These are phyloP conservation scores for Amphipoea lucens DNA, from an alignment of 2,888 invertebrate species.

Conservation along the genomic window DNA sequence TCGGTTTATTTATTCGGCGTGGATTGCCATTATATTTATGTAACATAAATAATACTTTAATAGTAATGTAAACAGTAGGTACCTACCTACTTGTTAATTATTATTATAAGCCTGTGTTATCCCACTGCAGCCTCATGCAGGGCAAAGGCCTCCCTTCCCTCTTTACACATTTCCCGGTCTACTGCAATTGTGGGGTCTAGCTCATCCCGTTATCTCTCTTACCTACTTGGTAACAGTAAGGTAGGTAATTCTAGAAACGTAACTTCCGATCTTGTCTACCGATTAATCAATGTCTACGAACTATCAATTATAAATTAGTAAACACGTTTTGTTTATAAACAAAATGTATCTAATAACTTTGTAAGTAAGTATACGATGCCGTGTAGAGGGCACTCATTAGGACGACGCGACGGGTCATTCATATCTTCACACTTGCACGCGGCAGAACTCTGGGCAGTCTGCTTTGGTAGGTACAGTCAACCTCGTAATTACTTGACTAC, in stretches of 20 bases:
- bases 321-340: conserved; percentile 25
- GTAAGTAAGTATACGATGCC: neutral
- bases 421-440: conserved; percentile 19
- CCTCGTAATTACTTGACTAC: neutral
- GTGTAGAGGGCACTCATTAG: neutral
- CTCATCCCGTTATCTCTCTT: neutral
- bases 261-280: conserved; percentile 7
- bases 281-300: neutral
- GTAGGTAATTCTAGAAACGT: neutral
- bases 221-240: neutral
- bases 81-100: no score
- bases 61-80: no score
- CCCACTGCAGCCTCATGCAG: no score
- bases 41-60: no score
- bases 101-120: no score
- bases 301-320: neutral
- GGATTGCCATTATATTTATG: no score
- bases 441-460: conserved; percentile 17
- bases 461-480: neutral
- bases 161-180: no score
- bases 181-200: neutral
- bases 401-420: conserved; percentile 4
- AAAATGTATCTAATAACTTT: neutral
- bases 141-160: no score
- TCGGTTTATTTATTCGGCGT: no score